Evolutionary conservation across 2,888 invertebrate species (phyloP), one percentile per base, ranked within the genome.

Genomic region (Aradus depressus): DNA sequence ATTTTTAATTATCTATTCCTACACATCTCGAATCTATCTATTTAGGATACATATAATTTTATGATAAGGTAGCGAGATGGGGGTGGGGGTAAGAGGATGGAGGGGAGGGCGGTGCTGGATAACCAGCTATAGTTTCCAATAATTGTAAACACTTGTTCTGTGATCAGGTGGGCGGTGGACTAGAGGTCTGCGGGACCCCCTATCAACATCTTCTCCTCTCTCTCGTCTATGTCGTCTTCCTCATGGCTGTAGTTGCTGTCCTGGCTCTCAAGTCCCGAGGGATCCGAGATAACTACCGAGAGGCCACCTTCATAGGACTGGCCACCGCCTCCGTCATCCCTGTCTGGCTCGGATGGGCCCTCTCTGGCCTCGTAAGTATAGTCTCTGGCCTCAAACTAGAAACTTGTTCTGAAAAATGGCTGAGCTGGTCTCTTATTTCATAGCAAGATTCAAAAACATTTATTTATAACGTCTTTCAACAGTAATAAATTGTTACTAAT

Each of bases 241-340:
- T 93, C 53, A 82, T 91, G 60, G 71, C 87, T 43, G 82, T 89
- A 62, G 90, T 90, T 51, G 83, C 86, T 54, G 79, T 88, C 50
- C 73, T 92, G 61, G 86, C 91, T 47, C 76, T 90, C 58, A 80
- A 87, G 64, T 87, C 91, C 47, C 76, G 88, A 34, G 85, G 88
- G 44, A 89, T 92, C 55, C 80, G 90, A 51, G 92, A 92, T 70
- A 93, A 93, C 70, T 90, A 91, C 68, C 76, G 92, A 44, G 93
- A 93, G 68, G 86, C 92, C 39, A 84, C 87, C 28, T 93, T 90
- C 69, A 91, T 93, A 61, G 91, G 90, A 12, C 76, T 89, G 59
- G 85, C 90, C 18, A 81, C 88, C 42, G 87, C 88, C 35, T 82
- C 88, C 53, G 80, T 84, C 58, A 81, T 92, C 55, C 88, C 89